These are phyloP conservation scores for Diorhabda sublineata DNA, from an alignment of 1,140 invertebrate genomes.

Conservation along the genomic window DNA sequence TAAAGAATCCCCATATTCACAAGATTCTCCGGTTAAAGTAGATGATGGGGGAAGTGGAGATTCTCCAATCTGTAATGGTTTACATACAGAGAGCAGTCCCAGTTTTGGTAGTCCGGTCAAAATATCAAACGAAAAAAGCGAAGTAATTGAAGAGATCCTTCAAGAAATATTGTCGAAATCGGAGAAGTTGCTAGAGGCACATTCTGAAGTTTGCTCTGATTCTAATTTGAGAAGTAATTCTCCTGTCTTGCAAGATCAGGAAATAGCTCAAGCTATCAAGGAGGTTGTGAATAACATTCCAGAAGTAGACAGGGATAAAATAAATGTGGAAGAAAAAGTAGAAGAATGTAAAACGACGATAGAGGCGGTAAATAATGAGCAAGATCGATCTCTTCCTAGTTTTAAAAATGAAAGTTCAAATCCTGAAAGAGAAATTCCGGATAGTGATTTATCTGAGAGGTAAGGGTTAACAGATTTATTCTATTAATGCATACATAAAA, in stretches of 20 bases:
- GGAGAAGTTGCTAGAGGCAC: constrained; percentile 53
- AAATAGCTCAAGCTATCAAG: constrained; percentile 49
- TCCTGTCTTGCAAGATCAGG: constrained; percentile 51
- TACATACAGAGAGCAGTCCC: constrained; percentile 41
- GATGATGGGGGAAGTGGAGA: constrained; percentile 33
- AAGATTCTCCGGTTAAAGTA: constrained; percentile 39
- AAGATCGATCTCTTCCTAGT: not conserved
- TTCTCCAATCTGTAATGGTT: constrained; percentile 43
- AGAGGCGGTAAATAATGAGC: too few relatives aligned
- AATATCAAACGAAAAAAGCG: constrained; percentile 49
- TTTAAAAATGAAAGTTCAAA: constrained; percentile 21
- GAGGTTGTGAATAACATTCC: constrained; percentile 41
- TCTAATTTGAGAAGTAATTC: constrained; percentile 24
- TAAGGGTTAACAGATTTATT: constrained; percentile 15
- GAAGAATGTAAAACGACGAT: too few relatives aligned
- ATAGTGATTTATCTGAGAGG: constrained; percentile 45
- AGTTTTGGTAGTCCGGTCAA: constrained; percentile 41
- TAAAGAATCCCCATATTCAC: constrained; percentile 43
- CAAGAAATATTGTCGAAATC: constrained; percentile 55
- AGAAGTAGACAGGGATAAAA: constrained; percentile 23
- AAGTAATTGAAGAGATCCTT: constrained; percentile 57
- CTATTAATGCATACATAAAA: too few relatives aligned
- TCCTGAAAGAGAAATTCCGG: constrained; percentile 38
- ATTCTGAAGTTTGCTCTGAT: constrained; percentile 20
- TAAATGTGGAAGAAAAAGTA: not conserved